Base-by-base conservation (phyloP, 2,888 invertebrate species). In the Eudemis profundana region DNA sequence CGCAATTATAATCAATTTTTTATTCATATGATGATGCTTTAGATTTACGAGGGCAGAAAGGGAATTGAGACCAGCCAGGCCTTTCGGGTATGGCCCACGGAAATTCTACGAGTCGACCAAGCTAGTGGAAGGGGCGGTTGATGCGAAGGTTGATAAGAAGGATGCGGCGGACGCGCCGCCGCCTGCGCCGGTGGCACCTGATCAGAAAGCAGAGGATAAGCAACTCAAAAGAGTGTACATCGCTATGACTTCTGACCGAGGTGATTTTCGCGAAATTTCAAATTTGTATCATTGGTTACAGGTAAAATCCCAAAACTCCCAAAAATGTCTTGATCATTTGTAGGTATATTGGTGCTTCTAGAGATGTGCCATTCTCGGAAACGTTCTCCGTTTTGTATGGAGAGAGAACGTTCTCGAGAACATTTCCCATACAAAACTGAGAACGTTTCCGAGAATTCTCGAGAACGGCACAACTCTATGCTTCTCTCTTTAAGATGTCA, bases 11-110 rank as follows among this genome's bases (percentile, higher is more conserved):
- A n/a, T n/a, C n/a, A n/a, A n/a, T n/a, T n/a, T n/a, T n/a, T n/a
- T n/a, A n/a, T n/a, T n/a, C n/a, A n/a, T n/a, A n/a, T n/a, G n/a
- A n/a, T n/a, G n/a, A n/a, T 33, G 12, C 17, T 46, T 10, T 50
- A 96, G 97, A 78, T 97, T 95, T 81, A 93, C 95, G 21, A 90
- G 89, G 74, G 96, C 96, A 33, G 96, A 97, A 79, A 90, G 94
- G 54, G 96, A 96, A 66, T 85, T 96, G 57, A 90, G 93, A 72
- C 93, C 95, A 19, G 96, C 96, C 1, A 89, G 95, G 14, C 94
- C 95, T 0, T 96, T 95, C 79, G 96, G 96, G 21, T 92, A 93
- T 59, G 96, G 95, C 10, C 94, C 95, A 17, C 91, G 90, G 4
- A 94, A 94, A 62, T 96, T 96, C 82, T 96, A 94, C 84, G 84